Evolutionary conservation across 2,888 invertebrate species (phyloP).

Genomic region (Cheilosia vulpina): DNA sequence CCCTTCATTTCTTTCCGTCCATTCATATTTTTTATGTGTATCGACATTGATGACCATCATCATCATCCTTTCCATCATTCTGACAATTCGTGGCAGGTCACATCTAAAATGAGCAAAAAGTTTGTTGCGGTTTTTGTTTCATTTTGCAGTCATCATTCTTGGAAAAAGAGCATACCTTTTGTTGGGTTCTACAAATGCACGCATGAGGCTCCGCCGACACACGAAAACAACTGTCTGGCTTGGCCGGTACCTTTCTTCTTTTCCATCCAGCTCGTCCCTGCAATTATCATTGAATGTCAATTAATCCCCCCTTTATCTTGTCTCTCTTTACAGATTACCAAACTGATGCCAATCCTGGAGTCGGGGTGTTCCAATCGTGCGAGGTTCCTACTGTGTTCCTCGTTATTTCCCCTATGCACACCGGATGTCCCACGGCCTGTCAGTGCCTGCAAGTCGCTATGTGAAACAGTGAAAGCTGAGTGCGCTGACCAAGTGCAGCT

Average conservation of each 20-base stretch:
- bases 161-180: slow-evolving; percentile 41
- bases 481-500: slow-evolving; percentile 87
- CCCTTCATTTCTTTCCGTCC: background rate
- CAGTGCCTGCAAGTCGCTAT: slow-evolving; percentile 93
- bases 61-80: slow-evolving; percentile 71
- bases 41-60: slow-evolving; percentile 60
- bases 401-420: slow-evolving; percentile 95
- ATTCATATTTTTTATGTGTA: slow-evolving; percentile 36
- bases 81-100: slow-evolving; percentile 56
- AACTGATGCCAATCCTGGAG: slow-evolving; percentile 89
- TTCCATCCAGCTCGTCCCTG: background rate
- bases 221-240: slow-evolving; percentile 19
- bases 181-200: slow-evolving; percentile 8
- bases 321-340: slow-evolving; percentile 87
- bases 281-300: slow-evolving; percentile 65
- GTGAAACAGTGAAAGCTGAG: slow-evolving; percentile 89
- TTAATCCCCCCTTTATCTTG: slow-evolving; percentile 59
- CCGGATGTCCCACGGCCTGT: slow-evolving; percentile 93
- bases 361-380: slow-evolving; percentile 92
- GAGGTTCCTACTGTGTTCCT: slow-evolving; percentile 94
- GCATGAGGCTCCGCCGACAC: background rate
- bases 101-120: slow-evolving; percentile 24
- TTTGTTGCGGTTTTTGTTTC: slow-evolving; percentile 43
- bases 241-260: slow-evolving; percentile 40
- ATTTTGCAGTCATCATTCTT: slow-evolving; percentile 50